Percentiles rank a stretch among this genome's conserved stretches.
Evolutionary conservation across 1,140 invertebrate genomes (phyloP).

Genomic region (Drosophila orosa): DNA sequence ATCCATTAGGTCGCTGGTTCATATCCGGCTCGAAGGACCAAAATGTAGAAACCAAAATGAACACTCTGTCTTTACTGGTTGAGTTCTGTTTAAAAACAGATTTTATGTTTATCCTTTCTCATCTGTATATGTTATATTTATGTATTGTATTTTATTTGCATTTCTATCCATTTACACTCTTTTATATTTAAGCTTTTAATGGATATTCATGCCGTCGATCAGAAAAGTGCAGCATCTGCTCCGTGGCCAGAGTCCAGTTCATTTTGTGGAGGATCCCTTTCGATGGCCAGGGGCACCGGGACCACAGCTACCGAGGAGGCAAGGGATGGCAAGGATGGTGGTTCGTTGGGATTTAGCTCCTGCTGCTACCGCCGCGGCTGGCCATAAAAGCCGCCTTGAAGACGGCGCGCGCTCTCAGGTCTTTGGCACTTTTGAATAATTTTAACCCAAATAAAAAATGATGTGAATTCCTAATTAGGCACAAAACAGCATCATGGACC

Average conservation of each 20-base stretch:
- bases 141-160: no score
- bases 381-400: constrained; percentile 49
- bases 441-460: constrained; percentile 84
- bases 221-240: background rate
- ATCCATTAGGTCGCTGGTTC: no score
- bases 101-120: no score
- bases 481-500: constrained; percentile 36
- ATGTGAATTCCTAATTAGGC: constrained; percentile 84
- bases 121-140: no score
- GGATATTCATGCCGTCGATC: constrained; percentile 15
- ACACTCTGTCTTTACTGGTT: no score
- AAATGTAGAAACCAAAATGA: no score
- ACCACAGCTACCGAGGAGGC: background rate
- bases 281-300: constrained; percentile 15
- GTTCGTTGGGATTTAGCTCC: constrained; percentile 45
- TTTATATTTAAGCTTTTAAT: background rate
- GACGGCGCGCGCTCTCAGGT: constrained; percentile 46
- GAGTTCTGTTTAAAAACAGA: no score
- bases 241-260: constrained; percentile 1
- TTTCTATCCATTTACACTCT: background rate
- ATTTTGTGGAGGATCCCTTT: constrained; percentile 11
- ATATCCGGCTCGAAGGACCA: no score
- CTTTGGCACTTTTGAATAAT: constrained; percentile 81
- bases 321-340: background rate
- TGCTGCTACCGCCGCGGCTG: constrained; percentile 15